Percentiles rank a stretch among this genome's conserved stretches.
Conservation (phyloP, 2,888 invertebrate species). For the Rhabditoides inermis region DNA sequence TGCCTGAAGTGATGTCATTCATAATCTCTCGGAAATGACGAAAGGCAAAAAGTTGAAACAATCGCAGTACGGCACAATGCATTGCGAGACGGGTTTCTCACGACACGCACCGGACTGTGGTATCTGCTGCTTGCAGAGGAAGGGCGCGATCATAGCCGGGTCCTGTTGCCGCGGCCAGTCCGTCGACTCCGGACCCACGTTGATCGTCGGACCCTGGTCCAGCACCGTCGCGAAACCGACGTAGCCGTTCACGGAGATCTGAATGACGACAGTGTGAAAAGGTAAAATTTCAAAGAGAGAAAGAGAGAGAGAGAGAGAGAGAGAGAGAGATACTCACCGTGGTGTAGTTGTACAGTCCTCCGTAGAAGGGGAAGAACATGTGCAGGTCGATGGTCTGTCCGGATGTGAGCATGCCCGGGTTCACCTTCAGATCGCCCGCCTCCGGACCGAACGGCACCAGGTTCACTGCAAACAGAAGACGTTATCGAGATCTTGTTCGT, state of each 20-base stretch:
- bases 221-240: constrained; percentile 50
- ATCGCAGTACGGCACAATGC: too few species aligned
- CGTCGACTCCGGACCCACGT: constrained; percentile 46
- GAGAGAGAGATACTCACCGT: constrained; percentile 22
- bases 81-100: not conserved
- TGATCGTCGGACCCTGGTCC: constrained; percentile 51
- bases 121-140: constrained; percentile 48
- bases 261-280: too few species aligned
- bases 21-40: too few species aligned
- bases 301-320: too few species aligned
- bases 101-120: not conserved
- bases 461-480: constrained; percentile 27
- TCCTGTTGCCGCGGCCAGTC: constrained; percentile 50
- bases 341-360: constrained; percentile 51
- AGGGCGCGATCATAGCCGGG: constrained; percentile 52
- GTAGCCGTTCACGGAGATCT: constrained; percentile 49
- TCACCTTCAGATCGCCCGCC: constrained; percentile 44
- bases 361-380: constrained; percentile 50
- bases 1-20: too few species aligned
- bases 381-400: constrained; percentile 49
- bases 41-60: too few species aligned
- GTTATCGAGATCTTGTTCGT: not conserved
- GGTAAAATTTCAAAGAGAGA: too few species aligned
- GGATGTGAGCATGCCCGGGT: constrained; percentile 46
- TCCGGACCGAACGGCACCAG: constrained; percentile 49